Evolutionary conservation across 1,140 invertebrate species (phyloP), one percentile per base, ranked within the genome.

Genomic region (Macrosteles quadrilineatus): DNA sequence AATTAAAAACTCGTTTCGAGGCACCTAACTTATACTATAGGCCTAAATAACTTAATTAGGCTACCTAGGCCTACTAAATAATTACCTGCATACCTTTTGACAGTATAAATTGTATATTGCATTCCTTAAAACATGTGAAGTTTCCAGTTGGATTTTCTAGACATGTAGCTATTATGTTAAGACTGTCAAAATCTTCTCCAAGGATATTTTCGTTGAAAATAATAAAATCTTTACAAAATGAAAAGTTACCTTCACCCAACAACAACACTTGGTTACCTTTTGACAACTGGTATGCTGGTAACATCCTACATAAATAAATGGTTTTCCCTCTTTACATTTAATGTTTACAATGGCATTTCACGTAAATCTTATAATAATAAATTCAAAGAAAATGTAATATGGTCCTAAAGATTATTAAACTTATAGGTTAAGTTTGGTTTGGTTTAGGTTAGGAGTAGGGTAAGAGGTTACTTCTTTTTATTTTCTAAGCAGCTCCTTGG

Each of bases 211-310:
- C 21, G 32, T 40, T 69, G 27, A 29, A 55, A 21, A 23, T 66
- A 19, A 69, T 19, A 45, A 87, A 76, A n/a, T 79, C 79, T 23
- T 81, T 76, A 31, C 83, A 76, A 76, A 87, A 85, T 14, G 85
- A 86, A 78, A 87, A 87, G 76, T 87, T 86, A 0, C 85, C 86
- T 76, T 87, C 86, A 32, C 85, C 85, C 57, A 87, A 14, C 12
- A 87, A 68, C 27, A 83, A 73, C 23, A 82, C 75, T 31, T 36
- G 73, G 43, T 81, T 78, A 31, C 53, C 45, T 11, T 14, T 14
- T 45, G 29, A 57, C 21, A 21, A 19, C 14, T 57, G 1, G 14
- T 57, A 57, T 57, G 53, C 32, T 36, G n/a, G n/a, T n/a, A n/a
- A n/a, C n/a, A n/a, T n/a, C n/a, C n/a, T n/a, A n/a, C n/a, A n/a